Evolutionary conservation across 2,888 invertebrate genomes (phyloP), one percentile per base, ranked within the genome.

Genomic region (Temnothorax unifasciatus): DNA sequence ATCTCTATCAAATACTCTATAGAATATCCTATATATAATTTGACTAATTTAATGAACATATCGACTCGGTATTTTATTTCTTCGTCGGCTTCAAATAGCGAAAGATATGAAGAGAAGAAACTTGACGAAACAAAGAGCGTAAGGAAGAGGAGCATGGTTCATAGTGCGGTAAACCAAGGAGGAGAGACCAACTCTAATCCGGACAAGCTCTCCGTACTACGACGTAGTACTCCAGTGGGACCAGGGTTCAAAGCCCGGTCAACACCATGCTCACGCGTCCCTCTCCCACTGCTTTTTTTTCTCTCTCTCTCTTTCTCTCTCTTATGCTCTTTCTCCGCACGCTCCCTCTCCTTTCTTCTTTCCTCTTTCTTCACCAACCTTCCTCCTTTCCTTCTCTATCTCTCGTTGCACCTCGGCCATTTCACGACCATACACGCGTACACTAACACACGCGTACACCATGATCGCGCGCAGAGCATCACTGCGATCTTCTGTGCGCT

Each of bases 161-260:
- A 89, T 88, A 83, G 89, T 69, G 86, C 86, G 90, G 86, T 89
- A 84, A 87, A 82, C 81, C 84, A 66, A 85, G 85, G 85, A 85
- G 88, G 85, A 83, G 71, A 86, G 83, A 84, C 86, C 83, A 86
- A 87, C 73, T 63, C 87, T 90, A 88, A 90, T 90, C 91, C 85
- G 85, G 59, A 75, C 85, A 81, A 81, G 85, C 86, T 87, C 85
- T 87, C 87, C 88, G 88, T 93, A 91, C 89, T 90, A 91, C 92
- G 90, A 76, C 90, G 92, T 92, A 93, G 93, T 93, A 93, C 92
- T 92, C 91, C 89, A 89, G 87, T 90, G 92, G 86, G 89, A 92
- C 88, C 91, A 90, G 92, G 90, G 93, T 93, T 93, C 93, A 93
- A 93, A 93, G 93, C 92, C 93, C 93, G 93, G 92, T 92, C 93